Conservation (phyloP, 2,888 invertebrate species). For the Arrhopalites spinosus region DNA sequence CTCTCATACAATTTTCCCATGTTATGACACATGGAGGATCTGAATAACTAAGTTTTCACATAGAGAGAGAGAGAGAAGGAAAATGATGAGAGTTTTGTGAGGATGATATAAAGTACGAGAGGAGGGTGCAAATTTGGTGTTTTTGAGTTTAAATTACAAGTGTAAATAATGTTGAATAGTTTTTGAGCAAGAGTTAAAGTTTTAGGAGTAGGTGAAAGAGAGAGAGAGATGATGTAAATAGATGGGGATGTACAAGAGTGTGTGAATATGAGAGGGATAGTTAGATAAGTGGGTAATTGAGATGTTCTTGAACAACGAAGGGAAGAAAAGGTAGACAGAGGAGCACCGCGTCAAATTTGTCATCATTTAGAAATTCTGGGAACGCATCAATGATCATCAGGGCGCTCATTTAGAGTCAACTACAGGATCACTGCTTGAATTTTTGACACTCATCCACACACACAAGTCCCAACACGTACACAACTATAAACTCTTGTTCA, state of each 20-base stretch:
- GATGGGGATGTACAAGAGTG: background rate
- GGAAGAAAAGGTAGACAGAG: slow-evolving; percentile 12
- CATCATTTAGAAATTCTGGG: slow-evolving; percentile 33
- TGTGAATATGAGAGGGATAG: background rate
- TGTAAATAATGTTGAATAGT: slow-evolving; percentile 27
- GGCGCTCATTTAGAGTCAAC: slow-evolving; percentile 19
- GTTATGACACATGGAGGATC: too few species aligned
- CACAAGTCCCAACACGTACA: background rate
- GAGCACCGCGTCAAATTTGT: slow-evolving; percentile 35
- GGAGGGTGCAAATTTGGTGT: slow-evolving; percentile 21
- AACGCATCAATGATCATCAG: slow-evolving; percentile 35
- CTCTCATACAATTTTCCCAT: too few species aligned
- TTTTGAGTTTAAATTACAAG: slow-evolving; percentile 29
- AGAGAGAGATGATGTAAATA: slow-evolving; percentile 20
- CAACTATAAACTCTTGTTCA: background rate
- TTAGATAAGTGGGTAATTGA: slow-evolving; percentile 28
- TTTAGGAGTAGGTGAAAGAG: background rate
- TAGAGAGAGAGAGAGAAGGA: too few species aligned
- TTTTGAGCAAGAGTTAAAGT: too few species aligned
- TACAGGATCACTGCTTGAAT: slow-evolving; percentile 18
- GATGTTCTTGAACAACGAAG: slow-evolving; percentile 14
- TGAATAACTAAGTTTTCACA: background rate
- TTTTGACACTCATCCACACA: slow-evolving; percentile 21
- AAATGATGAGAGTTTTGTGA: slow-evolving; percentile 6
- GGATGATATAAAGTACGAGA: background rate